These are phyloP conservation scores for Lepetodrilus schrolli DNA, from an alignment of 2,888 invertebrate species.

Conservation along the genomic window DNA sequence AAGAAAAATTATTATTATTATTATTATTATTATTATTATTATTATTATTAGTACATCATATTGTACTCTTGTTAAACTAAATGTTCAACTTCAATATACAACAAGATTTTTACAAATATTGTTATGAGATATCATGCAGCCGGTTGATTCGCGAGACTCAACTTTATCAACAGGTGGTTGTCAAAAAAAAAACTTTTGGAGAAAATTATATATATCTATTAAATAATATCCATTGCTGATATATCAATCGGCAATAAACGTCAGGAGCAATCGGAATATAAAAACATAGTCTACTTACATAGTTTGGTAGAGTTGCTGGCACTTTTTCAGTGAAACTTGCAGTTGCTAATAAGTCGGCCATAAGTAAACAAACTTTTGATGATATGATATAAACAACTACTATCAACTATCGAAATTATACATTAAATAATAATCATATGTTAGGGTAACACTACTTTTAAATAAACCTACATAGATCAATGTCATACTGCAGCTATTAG, in stretches of 20 bases:
- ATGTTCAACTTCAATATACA: background rate
- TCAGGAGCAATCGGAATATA: background rate
- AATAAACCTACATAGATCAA: too few relatives aligned
- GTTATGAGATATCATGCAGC: background rate
- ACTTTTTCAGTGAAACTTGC: background rate
- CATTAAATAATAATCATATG: background rate
- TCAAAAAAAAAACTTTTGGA: too few relatives aligned
- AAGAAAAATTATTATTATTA: too few relatives aligned
- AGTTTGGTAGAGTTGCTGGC: background rate
- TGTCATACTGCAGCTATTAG: too few relatives aligned
- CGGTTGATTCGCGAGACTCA: too few relatives aligned
- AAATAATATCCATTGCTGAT: too few relatives aligned
- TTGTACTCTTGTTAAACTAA: too few relatives aligned
- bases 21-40: too few relatives aligned
- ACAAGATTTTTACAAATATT: background rate
- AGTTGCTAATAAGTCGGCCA: constrained; percentile 39
- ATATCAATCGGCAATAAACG: too few relatives aligned
- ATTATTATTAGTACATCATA: too few relatives aligned
- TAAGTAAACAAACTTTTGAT: constrained; percentile 44
- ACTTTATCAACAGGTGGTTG: too few relatives aligned
- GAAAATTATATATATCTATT: too few relatives aligned
- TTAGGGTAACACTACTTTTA: background rate
- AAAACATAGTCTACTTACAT: background rate
- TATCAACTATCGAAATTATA: background rate
- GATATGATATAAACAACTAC: background rate